phyloP scores from a whole-genome alignment of 2,113 vertebrate genomes.

The Brienomyrus longianalis region DNA sequence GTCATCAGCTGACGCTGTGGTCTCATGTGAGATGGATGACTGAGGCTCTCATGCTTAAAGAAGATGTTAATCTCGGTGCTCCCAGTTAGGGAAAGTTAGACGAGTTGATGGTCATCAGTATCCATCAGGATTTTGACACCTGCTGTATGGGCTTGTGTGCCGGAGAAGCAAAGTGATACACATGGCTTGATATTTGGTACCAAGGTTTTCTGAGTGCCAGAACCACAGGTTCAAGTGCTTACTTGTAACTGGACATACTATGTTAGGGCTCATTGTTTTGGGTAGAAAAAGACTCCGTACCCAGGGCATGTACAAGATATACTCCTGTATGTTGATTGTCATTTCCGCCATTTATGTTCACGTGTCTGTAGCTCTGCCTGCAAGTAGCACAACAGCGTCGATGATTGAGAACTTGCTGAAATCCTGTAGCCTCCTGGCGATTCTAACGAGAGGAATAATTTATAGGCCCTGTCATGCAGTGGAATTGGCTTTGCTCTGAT shows the following conservation, averaged over 20 bases:
- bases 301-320: background rate
- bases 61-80: background rate
- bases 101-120: background rate
- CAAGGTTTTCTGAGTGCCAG: background rate
- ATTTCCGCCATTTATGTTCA: background rate
- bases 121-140: background rate
- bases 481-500: slow-evolving; percentile 69
- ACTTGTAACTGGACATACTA: background rate
- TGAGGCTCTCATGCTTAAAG: background rate
- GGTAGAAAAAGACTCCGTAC: background rate
- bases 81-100: background rate
- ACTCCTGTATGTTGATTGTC: background rate
- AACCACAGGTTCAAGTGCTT: background rate
- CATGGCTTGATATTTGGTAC: background rate
- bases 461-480: slow-evolving; percentile 70
- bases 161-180: background rate
- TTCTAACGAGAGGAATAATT: slow-evolving; percentile 77
- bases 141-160: background rate
- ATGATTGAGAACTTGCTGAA: slow-evolving; percentile 58
- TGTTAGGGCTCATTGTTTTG: background rate
- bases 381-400: background rate
- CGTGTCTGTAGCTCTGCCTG: background rate
- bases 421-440: slow-evolving; percentile 63
- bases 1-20: background rate
- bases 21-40: background rate